Evolutionary conservation across 1,140 invertebrate species (phyloP), one percentile per base, ranked within the genome.

Genomic region (Carposina sasakii): DNA sequence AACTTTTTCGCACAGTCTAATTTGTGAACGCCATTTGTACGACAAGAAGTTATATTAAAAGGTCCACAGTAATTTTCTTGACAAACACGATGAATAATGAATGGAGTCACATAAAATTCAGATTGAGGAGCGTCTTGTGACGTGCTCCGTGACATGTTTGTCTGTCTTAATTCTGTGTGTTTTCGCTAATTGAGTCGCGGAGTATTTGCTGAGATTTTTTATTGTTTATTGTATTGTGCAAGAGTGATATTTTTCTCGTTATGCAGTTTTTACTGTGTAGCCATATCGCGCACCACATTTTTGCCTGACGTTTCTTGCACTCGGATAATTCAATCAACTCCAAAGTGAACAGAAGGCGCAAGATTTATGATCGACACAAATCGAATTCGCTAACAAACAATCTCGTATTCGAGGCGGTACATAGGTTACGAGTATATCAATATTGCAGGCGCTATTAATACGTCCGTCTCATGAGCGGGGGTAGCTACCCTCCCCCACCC

Each of bases 371-470:
- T 79, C 79, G 79, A 79, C 76, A 75, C 79, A 81, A 83, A 81
- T 83, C 76, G 79, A 79, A 79, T 83, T 81, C 71, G 74, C 76
- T 74, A 76, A 79, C 77, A 81, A 83, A 83, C 77, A 83, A 83
- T 81, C 81, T 81, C 71, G 79, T 78, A 79, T 81, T 76, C 69
- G 76, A 73, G 68, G 72, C 79, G 68, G 71, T 78, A 73, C 74
- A 70, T 67, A 64, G 72, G 64, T 71, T 76, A 76, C 75, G 74
- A 76, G 75, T 84, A 81, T 81, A 84, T 81, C 79, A 84, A 84
- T 84, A 84, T 84, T 84, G 81, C 81, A 81, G 73, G 75, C 76
- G 76, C 77, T 84, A 81, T 81, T 83, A 81, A 81, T 83, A 81
- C 75, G 74, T 78, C 71, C 79, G 77, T 79, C 77, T 83, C 73